A percentile compares a stretch with the other conserved stretches of the same genome.
phyloP scores from a whole-genome alignment of 2,113 vertebrate species.

The Myrmophylax atrothorax region DNA sequence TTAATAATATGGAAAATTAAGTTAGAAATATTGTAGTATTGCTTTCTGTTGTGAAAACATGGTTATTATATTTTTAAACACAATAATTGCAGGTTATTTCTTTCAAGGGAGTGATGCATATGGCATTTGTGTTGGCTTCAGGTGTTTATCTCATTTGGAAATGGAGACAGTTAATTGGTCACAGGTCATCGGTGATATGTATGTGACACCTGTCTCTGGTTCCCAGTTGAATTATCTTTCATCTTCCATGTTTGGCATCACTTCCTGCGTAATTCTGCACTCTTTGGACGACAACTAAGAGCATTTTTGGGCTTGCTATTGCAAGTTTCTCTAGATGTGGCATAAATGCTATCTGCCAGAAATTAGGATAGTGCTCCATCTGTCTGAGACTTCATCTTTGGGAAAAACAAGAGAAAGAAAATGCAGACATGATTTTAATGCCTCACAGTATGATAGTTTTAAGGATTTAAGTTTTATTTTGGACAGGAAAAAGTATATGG shows the following conservation, averaged over 20 bases:
- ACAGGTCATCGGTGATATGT: background rate
- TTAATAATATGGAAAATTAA: background rate
- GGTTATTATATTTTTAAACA: background rate
- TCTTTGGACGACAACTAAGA: conserved; percentile 30
- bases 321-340: background rate
- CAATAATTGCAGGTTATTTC: fast-evolving
- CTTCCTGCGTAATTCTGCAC: conserved; percentile 1
- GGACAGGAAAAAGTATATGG: background rate
- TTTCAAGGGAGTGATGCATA: background rate
- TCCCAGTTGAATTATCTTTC: background rate
- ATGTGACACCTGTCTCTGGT: background rate
- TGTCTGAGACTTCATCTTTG: background rate
- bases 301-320: background rate
- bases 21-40: background rate
- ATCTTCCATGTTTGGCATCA: background rate
- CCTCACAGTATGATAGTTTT: background rate
- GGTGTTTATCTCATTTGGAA: background rate
- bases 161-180: background rate
- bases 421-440: background rate
- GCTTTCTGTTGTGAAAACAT: background rate
- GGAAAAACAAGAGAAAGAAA: background rate
- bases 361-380: background rate
- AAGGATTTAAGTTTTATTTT: background rate
- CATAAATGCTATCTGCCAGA: background rate
- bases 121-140: background rate